Evolutionary conservation across 2,888 invertebrate species (phyloP).

Genomic region (Rhagophthalmus giganteus): DNA sequence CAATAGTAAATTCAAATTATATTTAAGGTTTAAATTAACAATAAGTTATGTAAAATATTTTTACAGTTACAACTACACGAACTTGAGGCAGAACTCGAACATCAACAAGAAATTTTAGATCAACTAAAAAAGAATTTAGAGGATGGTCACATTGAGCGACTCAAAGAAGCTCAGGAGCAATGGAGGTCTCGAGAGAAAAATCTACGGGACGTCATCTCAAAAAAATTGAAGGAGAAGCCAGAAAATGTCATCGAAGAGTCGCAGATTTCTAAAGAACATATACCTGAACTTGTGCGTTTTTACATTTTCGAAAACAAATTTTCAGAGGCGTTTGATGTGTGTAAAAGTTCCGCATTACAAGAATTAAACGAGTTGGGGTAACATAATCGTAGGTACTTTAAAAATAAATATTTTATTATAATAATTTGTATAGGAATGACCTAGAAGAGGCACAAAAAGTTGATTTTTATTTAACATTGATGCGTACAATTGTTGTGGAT

Average conservation of each 20-base stretch:
- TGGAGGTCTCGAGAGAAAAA: conserved; percentile 62
- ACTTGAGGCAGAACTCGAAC: conserved; percentile 63
- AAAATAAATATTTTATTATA: conserved; percentile 1
- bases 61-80: conserved; percentile 50
- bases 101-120: conserved; percentile 54
- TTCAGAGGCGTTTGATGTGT: conserved; percentile 55
- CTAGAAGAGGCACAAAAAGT: conserved; percentile 34
- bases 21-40: too few relatives aligned
- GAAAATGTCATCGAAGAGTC: conserved; percentile 4
- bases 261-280: conserved; percentile 18
- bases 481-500: conserved; percentile 38
- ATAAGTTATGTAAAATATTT: too few relatives aligned
- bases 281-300: conserved; percentile 49
- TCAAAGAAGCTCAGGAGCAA: conserved; percentile 50
- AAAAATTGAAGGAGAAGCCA: conserved; percentile 43
- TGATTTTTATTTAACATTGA: conserved; percentile 35
- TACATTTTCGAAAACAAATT: conserved; percentile 58
- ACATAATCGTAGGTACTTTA: conserved; percentile 1
- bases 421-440: conserved; percentile 25
- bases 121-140: conserved; percentile 60
- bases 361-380: conserved; percentile 29
- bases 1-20: too few relatives aligned
- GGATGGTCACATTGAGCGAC: conserved; percentile 59
- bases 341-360: conserved; percentile 8
- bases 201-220: conserved; percentile 57